Base-by-base conservation (phyloP, 2,113 vertebrate species). In the Tychaedon coryphoeus region DNA sequence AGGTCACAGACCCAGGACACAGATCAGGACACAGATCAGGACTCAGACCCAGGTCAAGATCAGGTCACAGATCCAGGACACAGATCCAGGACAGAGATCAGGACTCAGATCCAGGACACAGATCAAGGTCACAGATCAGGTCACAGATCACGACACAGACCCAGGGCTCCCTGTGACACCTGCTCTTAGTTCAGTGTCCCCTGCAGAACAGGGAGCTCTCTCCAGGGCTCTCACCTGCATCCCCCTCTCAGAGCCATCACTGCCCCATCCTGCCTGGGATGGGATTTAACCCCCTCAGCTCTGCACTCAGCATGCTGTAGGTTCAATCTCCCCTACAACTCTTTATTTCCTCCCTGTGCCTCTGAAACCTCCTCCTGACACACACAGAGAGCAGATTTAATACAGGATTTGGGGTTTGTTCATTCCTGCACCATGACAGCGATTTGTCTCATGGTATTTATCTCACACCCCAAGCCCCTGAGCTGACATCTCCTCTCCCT, bases 121-220 rank as follows among this genome's bases (percentile, higher is more conserved):
- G 31, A 0, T 2, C 40, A 2, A 5, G 47, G 75, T 43, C 75
- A 10, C 23, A 17, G 57, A 0, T 0, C 13, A 0, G 19, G 38
- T 11, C 38, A 38, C 38, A 38, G 38, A 3, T 0, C 65, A 38
- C 10, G 38, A 34, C 42, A 18, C 31, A 23, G 69, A 3, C 9
- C 33, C 0, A 17, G 61, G 29, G 5, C 33, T 54, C 26, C 16
- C 45, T 45, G 51, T 77, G 82, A 51, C 75, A 56, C 22, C 54
- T 61, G 36, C 15, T 23, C 90, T 45, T 25, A 31, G 67, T 29
- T 40, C 20, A 17, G 48, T 3, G 48, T 5, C 56, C n/a, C n/a
- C 66, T 61, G 47, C 33, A 60, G 31, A 19, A 1, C 66, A 14
- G 20, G 31, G 8, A 2, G 12, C 25, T 34, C 36, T 82, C 45